Conservation (phyloP, 2,113 vertebrate species). For the Condylura cristata region DNA sequence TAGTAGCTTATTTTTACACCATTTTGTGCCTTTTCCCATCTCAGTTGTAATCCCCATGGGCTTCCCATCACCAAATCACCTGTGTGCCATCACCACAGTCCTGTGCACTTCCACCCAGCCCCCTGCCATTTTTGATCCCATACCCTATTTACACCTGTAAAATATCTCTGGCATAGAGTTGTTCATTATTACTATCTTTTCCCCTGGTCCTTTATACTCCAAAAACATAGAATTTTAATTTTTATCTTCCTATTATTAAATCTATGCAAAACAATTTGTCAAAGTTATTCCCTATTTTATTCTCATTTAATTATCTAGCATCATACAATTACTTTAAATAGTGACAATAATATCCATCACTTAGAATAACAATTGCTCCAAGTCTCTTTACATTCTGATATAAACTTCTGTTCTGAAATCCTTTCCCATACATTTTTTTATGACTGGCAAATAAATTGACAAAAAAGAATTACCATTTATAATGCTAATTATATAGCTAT, state of each 20-base stretch:
- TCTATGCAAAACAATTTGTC: constrained; percentile 15
- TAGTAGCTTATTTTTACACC: no score
- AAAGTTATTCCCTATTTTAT: not conserved
- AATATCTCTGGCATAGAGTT: no score
- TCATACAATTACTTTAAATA: constrained; percentile 21
- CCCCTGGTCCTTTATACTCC: no score
- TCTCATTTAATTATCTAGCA: not conserved
- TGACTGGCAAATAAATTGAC: not conserved
- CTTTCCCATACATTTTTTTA: not conserved
- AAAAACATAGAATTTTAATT: not conserved
- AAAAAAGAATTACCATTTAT: constrained; percentile 26
- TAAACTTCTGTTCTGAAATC: not conserved
- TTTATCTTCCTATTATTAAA: constrained; percentile 22
- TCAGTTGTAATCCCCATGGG: no score
- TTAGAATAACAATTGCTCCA: not conserved
- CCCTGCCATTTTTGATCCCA: no score
- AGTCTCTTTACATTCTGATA: not conserved
- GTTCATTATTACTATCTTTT: no score
- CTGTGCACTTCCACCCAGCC: no score
- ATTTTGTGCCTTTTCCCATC: no score
- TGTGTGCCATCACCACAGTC: no score
- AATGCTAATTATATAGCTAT: not conserved
- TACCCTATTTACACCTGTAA: no score
- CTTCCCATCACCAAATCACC: no score
- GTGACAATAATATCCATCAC: not conserved